These are phyloP conservation scores for Brienomyrus brachyistius DNA, from an alignment of 2,113 vertebrate species.

Conservation along the genomic window DNA sequence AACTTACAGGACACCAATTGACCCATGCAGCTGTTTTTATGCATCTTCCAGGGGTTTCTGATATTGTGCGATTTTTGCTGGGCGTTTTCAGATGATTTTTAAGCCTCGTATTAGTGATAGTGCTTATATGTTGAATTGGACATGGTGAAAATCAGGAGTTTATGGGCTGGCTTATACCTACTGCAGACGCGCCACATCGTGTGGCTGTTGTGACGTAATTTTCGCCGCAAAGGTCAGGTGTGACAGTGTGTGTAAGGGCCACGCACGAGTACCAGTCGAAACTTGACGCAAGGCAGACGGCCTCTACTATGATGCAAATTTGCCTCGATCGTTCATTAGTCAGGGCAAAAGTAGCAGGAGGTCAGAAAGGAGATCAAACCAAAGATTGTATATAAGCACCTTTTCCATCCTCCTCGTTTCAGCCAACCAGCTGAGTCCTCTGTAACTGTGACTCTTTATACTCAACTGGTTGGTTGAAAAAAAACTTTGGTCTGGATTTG, in stretches of 20 bases:
- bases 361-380: background rate
- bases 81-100: background rate
- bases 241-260: background rate
- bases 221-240: background rate
- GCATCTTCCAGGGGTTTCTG: background rate
- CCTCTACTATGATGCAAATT: background rate
- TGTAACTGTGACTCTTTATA: too few relatives aligned
- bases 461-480: too few relatives aligned
- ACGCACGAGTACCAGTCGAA: background rate
- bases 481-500: too few relatives aligned
- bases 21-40: background rate
- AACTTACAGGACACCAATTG: background rate
- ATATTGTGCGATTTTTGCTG: background rate
- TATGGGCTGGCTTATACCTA: background rate
- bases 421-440: too few relatives aligned
- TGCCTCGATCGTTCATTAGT: background rate
- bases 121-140: background rate
- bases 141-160: background rate
- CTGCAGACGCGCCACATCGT: background rate
- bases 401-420: background rate
- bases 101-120: background rate
- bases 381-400: background rate
- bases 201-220: background rate
- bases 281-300: background rate
- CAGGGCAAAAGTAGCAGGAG: background rate